Conservation (phyloP, 2,797 vertebrate genomes). For the Oryzias sinensis region DNA sequence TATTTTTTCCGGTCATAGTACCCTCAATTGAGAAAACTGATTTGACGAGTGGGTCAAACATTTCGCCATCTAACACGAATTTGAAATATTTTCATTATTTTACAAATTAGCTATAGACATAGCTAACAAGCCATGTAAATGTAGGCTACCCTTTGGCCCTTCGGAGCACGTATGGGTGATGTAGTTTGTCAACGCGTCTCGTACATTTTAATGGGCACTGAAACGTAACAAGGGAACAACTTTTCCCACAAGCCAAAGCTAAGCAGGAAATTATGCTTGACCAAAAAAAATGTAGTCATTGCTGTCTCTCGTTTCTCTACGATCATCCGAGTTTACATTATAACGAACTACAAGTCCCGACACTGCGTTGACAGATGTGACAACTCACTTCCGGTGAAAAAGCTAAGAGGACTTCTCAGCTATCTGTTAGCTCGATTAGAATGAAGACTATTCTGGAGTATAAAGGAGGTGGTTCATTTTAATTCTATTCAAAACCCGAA, state of each 20-base stretch:
- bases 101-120: slow-evolving; percentile 35
- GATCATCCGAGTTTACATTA: rapidly evolving
- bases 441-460: slow-evolving; percentile 19
- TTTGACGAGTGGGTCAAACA: neutral
- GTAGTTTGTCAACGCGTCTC: slow-evolving; percentile 58
- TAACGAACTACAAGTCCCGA: slow-evolving; percentile 74
- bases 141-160: slow-evolving; percentile 57
- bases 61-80: neutral
- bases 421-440: slow-evolving; percentile 43
- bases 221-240: slow-evolving; percentile 21
- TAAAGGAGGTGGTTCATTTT: neutral
- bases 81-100: slow-evolving; percentile 29
- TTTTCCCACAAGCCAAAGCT: slow-evolving; percentile 42
- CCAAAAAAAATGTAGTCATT: slow-evolving; percentile 56
- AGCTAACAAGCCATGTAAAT: slow-evolving; percentile 44
- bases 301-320: rapidly evolving
- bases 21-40: neutral
- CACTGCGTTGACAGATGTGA: slow-evolving; percentile 44
- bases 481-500: neutral
- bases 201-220: rapidly evolving
- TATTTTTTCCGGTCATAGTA: neutral
- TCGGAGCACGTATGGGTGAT: slow-evolving; percentile 42
- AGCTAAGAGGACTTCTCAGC: slow-evolving; percentile 23
- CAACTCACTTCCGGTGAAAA: slow-evolving; percentile 83
- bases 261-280: rapidly evolving